Evolutionary conservation across 1,140 invertebrate species (phyloP), one percentile per base, ranked within the genome.

Genomic region (Harpegnathos saltator): DNA sequence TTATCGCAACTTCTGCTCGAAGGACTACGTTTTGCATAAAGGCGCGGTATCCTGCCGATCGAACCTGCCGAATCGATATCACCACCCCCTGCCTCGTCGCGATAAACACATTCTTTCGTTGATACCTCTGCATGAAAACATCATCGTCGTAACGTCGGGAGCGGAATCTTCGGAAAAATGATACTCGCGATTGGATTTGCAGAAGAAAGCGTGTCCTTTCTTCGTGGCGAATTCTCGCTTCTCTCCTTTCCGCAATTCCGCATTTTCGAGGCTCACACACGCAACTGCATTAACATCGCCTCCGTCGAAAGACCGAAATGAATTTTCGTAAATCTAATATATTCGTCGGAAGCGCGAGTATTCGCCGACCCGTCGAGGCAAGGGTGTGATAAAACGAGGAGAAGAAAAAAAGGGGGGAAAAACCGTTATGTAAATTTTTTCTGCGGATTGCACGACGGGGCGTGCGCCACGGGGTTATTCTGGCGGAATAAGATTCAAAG

Each of bases 401-500:
- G 4, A 11, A 44, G 38, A 44, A 11, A 44, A 44, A 9, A 44
- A 44, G 9, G 9, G 38, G 38, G 7, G 7, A 44, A 44, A 11
- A 44, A 44, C 9, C 14, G 44, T 75, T 75, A 75, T 63, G 19
- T 29, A 78, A 68, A 58, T 66, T 68, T 44, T 38, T 38, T 50
- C 12, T 24, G 59, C n/a, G 61, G 14, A 77, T 77, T 24, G 62
- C 48, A 15, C 50, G 63, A 68, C 22, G 33, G 14, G n/a, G 52
- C 22, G 15, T 58, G 22, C 22, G 7, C 17, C n/a, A 24, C 17
- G 62, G 29, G n/a, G 7, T 44, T 12, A 54, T 59, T 62, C 24
- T 17, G 44, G n/a, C 24, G 24, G 33, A 26, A 68, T 58, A 69
- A 78, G 63, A 78, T 78, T 69, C 52, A 44, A 78, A 58, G 33